A percentile compares a stretch with the other conserved stretches of the same genome.
These are phyloP conservation scores for Tribolium freemani DNA, from an alignment of 2,888 invertebrate genomes.

Conservation along the genomic window DNA sequence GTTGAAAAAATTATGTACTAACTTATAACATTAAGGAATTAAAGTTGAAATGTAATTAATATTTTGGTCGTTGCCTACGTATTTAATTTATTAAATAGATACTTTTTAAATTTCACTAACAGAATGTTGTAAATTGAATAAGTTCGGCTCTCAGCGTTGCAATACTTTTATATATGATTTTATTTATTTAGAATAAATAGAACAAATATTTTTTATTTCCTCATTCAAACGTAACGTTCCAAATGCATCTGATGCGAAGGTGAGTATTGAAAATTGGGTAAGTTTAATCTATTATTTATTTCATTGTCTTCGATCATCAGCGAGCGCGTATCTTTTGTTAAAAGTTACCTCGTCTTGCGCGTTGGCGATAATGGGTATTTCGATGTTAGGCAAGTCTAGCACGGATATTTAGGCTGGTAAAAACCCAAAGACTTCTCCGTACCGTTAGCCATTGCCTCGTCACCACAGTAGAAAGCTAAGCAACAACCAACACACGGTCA, in stretches of 20 bases:
- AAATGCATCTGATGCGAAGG: neutral
- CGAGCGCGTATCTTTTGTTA: neutral
- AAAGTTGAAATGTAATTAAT: neutral
- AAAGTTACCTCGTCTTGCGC: neutral
- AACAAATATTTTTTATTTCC: constrained; percentile 12
- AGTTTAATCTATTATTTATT: neutral
- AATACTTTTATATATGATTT: constrained; percentile 51
- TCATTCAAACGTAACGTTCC: neutral
- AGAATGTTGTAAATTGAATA: constrained; percentile 23
- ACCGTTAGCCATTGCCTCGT: constrained; percentile 34
- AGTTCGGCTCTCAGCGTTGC: constrained; percentile 41
- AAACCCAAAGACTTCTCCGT: constrained; percentile 36
- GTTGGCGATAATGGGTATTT: neutral
- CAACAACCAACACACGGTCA: constrained; percentile 16
- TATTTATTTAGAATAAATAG: constrained; percentile 48
- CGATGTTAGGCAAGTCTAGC: constrained; percentile 11
- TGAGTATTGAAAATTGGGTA: neutral
- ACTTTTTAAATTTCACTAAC: constrained; percentile 3
- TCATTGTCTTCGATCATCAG: neutral
- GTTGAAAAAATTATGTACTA: neutral
- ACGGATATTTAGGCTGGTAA: constrained; percentile 34
- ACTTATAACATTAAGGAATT: constrained; percentile 14
- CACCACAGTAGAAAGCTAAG: constrained; percentile 34
- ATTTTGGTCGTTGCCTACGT: constrained; percentile 1
- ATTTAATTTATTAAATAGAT: constrained; percentile 3